A percentile compares a stretch with the other conserved stretches of the same genome.
phyloP scores from a whole-genome alignment of 2,113 vertebrate genomes.

The Syngnathus typhle region DNA sequence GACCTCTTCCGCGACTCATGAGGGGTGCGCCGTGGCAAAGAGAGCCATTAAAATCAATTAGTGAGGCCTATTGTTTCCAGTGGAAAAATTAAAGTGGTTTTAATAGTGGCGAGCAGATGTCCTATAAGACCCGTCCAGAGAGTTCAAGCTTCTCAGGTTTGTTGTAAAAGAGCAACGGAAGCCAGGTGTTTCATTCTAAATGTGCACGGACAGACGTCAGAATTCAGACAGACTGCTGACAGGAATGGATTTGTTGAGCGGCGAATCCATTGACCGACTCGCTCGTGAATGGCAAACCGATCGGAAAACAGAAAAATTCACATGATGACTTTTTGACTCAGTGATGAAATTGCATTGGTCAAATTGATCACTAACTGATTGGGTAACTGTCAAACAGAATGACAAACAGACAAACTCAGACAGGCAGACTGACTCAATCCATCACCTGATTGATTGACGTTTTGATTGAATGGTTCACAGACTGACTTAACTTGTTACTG shows the following conservation, averaged over 20 bases:
- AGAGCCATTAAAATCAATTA: constrained; percentile 99
- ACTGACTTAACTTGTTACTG: background rate
- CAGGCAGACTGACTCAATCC: no score
- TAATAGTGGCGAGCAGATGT: constrained; percentile 44
- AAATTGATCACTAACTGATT: no score
- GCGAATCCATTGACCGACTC: background rate
- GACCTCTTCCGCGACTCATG: constrained; percentile 96
- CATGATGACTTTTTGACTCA: background rate
- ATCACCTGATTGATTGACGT: background rate
- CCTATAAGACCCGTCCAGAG: constrained; percentile 68
- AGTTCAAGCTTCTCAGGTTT: constrained; percentile 64
- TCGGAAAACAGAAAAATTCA: background rate
- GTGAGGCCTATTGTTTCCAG: constrained; percentile 79
- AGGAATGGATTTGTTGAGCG: background rate
- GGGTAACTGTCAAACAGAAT: no score
- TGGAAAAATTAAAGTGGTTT: constrained; percentile 76
- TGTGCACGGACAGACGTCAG: background rate
- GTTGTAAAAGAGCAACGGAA: background rate
- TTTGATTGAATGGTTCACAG: background rate
- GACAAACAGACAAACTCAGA: no score
- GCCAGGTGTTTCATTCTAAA: background rate
- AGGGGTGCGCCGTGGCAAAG: constrained; percentile 91
- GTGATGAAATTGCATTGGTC: background rate
- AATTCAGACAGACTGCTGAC: no score
- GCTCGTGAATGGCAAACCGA: background rate